A percentile compares a stretch with the other conserved stretches of the same genome.
phyloP scores from a whole-genome alignment of 1,140 invertebrate species.

The Apis cerana region DNA sequence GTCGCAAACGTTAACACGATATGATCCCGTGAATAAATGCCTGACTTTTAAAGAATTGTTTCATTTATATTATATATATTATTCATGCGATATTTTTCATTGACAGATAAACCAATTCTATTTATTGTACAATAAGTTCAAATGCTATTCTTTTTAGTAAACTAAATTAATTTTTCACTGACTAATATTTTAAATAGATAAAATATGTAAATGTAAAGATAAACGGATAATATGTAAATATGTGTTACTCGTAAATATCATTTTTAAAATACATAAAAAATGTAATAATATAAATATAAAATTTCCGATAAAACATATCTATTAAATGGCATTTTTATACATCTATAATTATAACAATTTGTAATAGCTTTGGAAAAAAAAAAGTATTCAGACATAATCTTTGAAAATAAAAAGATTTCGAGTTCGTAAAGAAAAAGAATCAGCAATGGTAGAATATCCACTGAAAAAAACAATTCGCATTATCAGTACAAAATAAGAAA shows the following conservation, averaged over 20 bases:
- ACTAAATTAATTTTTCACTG: background rate
- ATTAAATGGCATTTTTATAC: background rate
- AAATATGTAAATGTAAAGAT: too few relatives aligned
- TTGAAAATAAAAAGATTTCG: background rate
- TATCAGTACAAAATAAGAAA: background rate
- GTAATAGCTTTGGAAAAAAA: background rate
- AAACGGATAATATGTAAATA: background rate
- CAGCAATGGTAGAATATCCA: background rate
- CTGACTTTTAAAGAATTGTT: slow-evolving; percentile 42
- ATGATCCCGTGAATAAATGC: slow-evolving; percentile 57
- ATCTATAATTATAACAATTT: background rate
- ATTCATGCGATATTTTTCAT: slow-evolving; percentile 42
- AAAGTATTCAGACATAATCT: background rate
- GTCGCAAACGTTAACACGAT: slow-evolving; percentile 35
- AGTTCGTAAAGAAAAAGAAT: too few relatives aligned
- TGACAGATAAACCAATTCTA: background rate
- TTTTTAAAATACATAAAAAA: background rate
- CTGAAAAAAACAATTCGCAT: background rate
- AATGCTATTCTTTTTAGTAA: background rate
- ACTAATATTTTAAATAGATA: background rate
- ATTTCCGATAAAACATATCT: background rate
- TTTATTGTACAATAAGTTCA: background rate
- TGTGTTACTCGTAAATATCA: background rate
- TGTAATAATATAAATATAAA: background rate
- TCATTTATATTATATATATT: slow-evolving; percentile 49